Base-by-base conservation (phyloP, 2,113 vertebrate genomes). In the Pterophyllum scalare region DNA sequence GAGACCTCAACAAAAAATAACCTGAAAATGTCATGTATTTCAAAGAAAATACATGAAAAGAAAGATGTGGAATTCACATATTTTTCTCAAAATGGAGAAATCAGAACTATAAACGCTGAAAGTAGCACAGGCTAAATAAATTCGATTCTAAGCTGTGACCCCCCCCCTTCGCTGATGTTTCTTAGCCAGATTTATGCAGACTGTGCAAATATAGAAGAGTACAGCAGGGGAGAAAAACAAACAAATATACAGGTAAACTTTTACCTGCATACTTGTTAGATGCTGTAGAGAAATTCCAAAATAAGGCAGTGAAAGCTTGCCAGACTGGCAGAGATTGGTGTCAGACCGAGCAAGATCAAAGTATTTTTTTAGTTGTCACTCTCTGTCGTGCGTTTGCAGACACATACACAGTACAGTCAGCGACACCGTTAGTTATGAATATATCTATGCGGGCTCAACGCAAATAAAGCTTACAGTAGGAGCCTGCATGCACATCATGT, bases 301-400 rank as follows among this genome's bases (percentile, higher is more conserved):
- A 88, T 70, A 76, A 83, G 81, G 59, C 65, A 35, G 59, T n/a
- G 67, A 5, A 49, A 33, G 60, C 74, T 52, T 28, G 57, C 35
- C n/a, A 76, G 82, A 82, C 52, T 83, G 80, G 58, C 81, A 78
- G 58, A 79, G 75, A 79, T 62, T 13, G 75, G 65, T 82, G 87
- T 90, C 87, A 88, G 57, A 81, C 87, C 75, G 80, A 74, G 72
- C 38, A 35, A 79, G 62, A 88, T 93, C 74, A 87, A 90, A 86
- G 78, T 79, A 5, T 88, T 81, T 59, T 60, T 91, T 78, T 46
- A 49, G 46, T 35, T 87, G 33, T 67, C 74, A 46, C 59, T 79
- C 64, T 54, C 33, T 62, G 65, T 67, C 49, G 20, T 19, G 19
- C 61, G 33, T 77, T 75, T 79, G 12, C 78, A 81, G 59, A 88